Evolutionary conservation across 2,888 invertebrate genomes (phyloP).

Genomic region (Pammene aurita): DNA sequence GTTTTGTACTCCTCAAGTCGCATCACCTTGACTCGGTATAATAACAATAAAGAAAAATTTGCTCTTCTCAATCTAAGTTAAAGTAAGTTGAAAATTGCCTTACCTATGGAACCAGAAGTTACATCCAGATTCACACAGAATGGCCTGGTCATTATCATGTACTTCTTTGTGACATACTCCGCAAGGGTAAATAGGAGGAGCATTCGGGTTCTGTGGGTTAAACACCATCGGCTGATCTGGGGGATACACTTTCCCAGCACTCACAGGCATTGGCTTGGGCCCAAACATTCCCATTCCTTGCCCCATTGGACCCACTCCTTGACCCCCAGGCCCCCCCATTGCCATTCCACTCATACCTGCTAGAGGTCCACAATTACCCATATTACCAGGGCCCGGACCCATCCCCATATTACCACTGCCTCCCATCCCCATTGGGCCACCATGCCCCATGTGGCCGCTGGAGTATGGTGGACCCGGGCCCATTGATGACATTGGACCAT

Average conservation of each 20-base stretch:
- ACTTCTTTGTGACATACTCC: slow-evolving; percentile 99
- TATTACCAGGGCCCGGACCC: slow-evolving; percentile 77
- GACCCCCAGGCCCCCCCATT: slow-evolving; percentile 80
- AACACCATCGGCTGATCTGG: slow-evolving; percentile 98
- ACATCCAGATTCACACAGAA: slow-evolving; percentile 98
- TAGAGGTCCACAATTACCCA: slow-evolving; percentile 79
- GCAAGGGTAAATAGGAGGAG: slow-evolving; percentile 98
- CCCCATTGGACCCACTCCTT: slow-evolving; percentile 83
- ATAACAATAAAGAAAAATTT: not conserved
- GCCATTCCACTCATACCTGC: slow-evolving; percentile 82
- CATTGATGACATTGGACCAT: slow-evolving; percentile 79
- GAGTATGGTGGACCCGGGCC: slow-evolving; percentile 77
- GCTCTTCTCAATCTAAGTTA: slow-evolving; percentile 1
- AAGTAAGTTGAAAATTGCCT: slow-evolving; percentile 49
- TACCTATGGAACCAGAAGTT: slow-evolving; percentile 99
- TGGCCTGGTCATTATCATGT: slow-evolving; percentile 99
- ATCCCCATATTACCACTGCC: slow-evolving; percentile 76
- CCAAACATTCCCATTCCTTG: slow-evolving; percentile 86
- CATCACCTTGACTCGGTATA: too few species aligned
- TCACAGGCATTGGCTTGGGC: slow-evolving; percentile 95
- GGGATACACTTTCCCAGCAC: slow-evolving; percentile 96
- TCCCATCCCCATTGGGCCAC: slow-evolving; percentile 81
- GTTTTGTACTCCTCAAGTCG: too few species aligned
- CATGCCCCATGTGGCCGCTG: slow-evolving; percentile 80
- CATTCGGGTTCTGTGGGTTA: slow-evolving; percentile 98